These are phyloP conservation scores for Plebejus argus DNA, from an alignment of 2,888 invertebrate genomes.

Conservation along the genomic window DNA sequence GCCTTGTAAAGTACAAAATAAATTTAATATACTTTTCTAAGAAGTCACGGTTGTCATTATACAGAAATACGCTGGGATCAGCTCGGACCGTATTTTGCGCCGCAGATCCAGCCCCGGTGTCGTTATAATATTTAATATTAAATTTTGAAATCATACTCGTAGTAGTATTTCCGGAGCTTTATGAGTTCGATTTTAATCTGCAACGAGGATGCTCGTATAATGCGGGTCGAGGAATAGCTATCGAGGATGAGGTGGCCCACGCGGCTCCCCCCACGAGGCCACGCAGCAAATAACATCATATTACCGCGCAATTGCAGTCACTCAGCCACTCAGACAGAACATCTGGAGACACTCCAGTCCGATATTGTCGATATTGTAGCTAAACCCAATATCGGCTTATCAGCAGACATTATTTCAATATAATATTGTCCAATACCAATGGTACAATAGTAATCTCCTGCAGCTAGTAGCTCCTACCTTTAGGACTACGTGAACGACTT, in stretches of 20 bases:
- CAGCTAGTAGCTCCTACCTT: background rate
- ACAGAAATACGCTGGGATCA: background rate
- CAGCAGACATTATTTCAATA: background rate
- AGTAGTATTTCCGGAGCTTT: background rate
- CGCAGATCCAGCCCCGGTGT: background rate
- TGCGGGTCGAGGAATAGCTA: background rate
- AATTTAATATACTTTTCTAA: no score
- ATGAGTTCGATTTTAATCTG: background rate
- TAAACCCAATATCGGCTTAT: background rate
- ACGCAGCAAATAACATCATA: conserved; percentile 3
- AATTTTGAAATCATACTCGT: background rate
- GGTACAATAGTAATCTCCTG: background rate
- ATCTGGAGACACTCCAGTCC: background rate
- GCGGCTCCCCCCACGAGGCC: background rate
- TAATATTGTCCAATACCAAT: background rate
- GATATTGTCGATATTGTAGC: background rate
- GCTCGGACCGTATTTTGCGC: background rate
- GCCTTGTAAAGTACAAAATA: no score
- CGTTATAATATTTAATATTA: background rate
- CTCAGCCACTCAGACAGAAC: background rate
- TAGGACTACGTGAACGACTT: background rate
- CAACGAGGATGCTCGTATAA: background rate
- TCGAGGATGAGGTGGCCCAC: background rate
- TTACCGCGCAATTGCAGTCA: conserved; percentile 4
- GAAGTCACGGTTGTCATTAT: background rate